Percentiles rank a stretch among this genome's conserved stretches.
Evolutionary conservation across 2,888 invertebrate genomes (phyloP).

Genomic region (Unio pictorum): DNA sequence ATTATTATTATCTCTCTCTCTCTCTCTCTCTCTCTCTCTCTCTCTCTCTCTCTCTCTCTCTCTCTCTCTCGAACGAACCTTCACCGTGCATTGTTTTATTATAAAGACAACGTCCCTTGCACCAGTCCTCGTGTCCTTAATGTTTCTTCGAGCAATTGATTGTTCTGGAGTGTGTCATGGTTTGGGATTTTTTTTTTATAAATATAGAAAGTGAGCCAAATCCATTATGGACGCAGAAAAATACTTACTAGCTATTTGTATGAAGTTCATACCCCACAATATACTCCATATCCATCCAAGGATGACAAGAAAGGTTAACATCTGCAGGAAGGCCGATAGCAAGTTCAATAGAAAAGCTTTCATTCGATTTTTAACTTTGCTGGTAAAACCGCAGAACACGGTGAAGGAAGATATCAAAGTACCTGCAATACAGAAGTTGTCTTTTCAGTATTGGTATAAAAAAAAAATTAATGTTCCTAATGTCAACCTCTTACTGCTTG

Average conservation of each 20-base stretch:
- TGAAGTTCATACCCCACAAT: constrained; percentile 73
- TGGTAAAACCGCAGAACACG: constrained; percentile 70
- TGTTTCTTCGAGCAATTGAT: no score
- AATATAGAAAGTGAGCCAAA: no score
- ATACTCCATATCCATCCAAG: constrained; percentile 75
- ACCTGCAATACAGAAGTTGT: constrained; percentile 57
- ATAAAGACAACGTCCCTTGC: no score
- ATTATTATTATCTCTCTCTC: not conserved
- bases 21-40: constrained; percentile 1
- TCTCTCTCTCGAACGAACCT: not conserved
- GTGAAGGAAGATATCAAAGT: constrained; percentile 71
- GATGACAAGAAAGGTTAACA: constrained; percentile 72
- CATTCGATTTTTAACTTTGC: constrained; percentile 64
- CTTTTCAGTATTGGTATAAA: not conserved
- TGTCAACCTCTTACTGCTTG: no score
- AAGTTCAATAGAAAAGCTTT: constrained; percentile 71
- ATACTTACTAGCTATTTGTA: constrained; percentile 71
- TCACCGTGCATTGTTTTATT: no score
- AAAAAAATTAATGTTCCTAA: not conserved
- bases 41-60: constrained; percentile 2
- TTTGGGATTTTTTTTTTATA: no score
- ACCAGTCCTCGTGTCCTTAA: no score
- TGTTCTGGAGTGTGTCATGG: no score
- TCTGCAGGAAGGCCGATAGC: constrained; percentile 72
- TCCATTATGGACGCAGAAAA: no score